Evolutionary conservation across 1,140 invertebrate genomes (phyloP).

Genomic region (Ceratina australensis): DNA sequence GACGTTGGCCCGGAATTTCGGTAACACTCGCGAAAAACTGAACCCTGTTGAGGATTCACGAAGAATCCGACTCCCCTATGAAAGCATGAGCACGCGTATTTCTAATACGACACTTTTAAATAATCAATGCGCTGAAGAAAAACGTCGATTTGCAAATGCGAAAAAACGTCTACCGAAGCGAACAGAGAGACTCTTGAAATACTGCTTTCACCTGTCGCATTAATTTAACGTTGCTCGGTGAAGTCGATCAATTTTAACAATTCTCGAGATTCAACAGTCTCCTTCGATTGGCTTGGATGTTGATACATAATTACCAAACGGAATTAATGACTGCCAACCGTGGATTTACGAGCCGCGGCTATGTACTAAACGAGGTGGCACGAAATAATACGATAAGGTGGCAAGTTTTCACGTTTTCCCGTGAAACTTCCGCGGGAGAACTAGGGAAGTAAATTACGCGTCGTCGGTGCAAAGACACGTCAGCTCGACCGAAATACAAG

Average conservation of each 20-base stretch:
- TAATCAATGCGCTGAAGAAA: not conserved
- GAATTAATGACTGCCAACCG: not conserved
- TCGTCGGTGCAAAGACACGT: not conserved
- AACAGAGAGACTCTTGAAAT: not conserved
- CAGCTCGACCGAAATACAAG: not conserved
- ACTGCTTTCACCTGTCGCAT: conserved; percentile 34
- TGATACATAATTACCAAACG: not conserved
- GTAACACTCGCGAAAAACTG: conserved; percentile 5
- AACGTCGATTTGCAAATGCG: not conserved
- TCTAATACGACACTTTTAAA: too few species aligned
- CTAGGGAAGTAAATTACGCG: conserved; percentile 38
- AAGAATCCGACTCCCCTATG: not conserved
- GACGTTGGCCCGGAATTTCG: conserved; percentile 27
- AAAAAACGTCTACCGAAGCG: not conserved
- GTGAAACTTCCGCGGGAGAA: conserved; percentile 11
- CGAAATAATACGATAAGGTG: too few species aligned
- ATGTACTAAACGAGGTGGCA: too few species aligned
- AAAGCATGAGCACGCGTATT: not conserved
- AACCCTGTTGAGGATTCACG: not conserved
- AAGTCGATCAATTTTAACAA: not conserved
- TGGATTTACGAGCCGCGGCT: not conserved
- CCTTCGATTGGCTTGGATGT: not conserved
- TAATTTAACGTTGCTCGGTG: not conserved
- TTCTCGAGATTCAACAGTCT: not conserved
- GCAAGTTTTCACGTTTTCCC: conserved; percentile 25